Base-by-base conservation (phyloP, 2,888 invertebrate genomes). In the Morinoia aosen region DNA sequence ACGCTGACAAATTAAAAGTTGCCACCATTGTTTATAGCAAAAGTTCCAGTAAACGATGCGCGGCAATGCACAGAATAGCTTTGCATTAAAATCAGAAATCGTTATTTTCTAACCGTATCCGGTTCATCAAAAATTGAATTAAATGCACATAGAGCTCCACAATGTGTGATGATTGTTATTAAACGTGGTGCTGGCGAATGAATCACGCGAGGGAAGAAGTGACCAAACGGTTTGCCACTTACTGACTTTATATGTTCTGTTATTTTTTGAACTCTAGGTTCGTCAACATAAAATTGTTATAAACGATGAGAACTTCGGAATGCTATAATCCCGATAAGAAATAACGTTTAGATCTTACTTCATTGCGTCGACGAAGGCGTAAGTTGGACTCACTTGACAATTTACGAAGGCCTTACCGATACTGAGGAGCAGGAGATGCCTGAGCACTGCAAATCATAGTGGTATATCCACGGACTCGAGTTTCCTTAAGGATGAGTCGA, bases 371-470 rank as follows among this genome's bases (percentile, higher is more conserved):
- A 12, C 76, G 33, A 33, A 19, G 33, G 33, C 8, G 7, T 12
- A 76, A 76, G 2, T 76, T 76, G 64, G 14, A 76, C 19, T 76
- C 33, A 33, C 14, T 2, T 12, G 16, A 7, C 16, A 16, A 33
- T 33, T 76, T 10, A 76, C 16, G 33, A 33, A 93, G 25, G 25
- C 48, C 93, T 93, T 12, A 93, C 93, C 93, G 39, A 48, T 93
- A 93, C 7, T 33, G 14, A 97, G 98, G 98, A 97, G 98, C 98
- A 94, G 96, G 96, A 14, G 95, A 96, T 40, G 96, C 96, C 94
- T 96, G 96, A 58, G 96, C 96, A 91, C 95, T 90, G 96, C 96
- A 96, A 95, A 96, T 95, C 58, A 96, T 96, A 7, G 96, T 94
- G 76, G 95, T 95, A 76, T 61, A 61, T 76, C 91, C 95, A 76